Evolutionary conservation across 2,888 invertebrate genomes (phyloP).

Genomic region (Reticulitermes lucifugus): DNA sequence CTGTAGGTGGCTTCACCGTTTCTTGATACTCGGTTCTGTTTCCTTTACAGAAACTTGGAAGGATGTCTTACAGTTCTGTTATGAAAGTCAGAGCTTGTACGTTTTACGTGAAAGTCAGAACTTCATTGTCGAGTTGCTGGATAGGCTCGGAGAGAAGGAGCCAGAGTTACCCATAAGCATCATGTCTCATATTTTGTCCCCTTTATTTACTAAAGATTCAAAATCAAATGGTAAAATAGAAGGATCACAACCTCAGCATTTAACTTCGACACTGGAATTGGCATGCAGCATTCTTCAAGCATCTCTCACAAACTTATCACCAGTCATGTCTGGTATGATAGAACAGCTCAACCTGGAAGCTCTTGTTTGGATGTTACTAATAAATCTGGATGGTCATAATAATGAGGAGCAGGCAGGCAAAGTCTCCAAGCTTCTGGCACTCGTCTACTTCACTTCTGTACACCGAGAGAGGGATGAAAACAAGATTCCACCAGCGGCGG

Average conservation of each 20-base stretch:
- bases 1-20: too few species aligned
- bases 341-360: slow-evolving; percentile 44
- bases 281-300: slow-evolving; percentile 67
- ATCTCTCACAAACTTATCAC: slow-evolving; percentile 23
- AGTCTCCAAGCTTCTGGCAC: slow-evolving; percentile 41
- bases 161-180: slow-evolving; percentile 52
- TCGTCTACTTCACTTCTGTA: slow-evolving; percentile 45
- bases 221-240: slow-evolving; percentile 56
- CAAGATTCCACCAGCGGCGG: slow-evolving; percentile 25
- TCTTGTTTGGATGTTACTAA: slow-evolving; percentile 36
- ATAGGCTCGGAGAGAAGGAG: slow-evolving; percentile 68
- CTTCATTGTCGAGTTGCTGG: slow-evolving; percentile 71
- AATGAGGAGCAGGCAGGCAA: slow-evolving; percentile 10
- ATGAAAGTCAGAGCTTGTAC: slow-evolving; percentile 77
- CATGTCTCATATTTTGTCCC: slow-evolving; percentile 8
- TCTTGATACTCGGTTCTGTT: neutral
- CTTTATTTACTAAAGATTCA: neutral
- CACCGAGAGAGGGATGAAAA: neutral
- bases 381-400: slow-evolving; percentile 18
- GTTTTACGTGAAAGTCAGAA: slow-evolving; percentile 75
- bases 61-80: slow-evolving; percentile 72
- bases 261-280: slow-evolving; percentile 57
- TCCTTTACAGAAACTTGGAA: slow-evolving; percentile 73
- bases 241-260: neutral
- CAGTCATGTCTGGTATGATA: slow-evolving; percentile 25